These are phyloP conservation scores for Agrotis puta DNA, from an alignment of 2,888 invertebrate species.

Conservation along the genomic window DNA sequence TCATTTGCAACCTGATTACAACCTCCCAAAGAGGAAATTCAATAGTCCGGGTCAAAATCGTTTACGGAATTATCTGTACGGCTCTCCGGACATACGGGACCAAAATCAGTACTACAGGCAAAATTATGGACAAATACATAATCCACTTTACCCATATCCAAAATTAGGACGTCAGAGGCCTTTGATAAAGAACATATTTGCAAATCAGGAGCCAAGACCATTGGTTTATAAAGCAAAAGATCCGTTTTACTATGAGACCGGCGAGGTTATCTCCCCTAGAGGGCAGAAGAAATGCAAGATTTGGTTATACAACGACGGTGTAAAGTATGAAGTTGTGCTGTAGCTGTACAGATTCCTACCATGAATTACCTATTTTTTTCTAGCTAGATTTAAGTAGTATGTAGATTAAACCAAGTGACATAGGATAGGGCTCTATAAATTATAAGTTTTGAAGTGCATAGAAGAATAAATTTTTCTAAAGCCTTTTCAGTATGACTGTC, in stretches of 20 bases:
- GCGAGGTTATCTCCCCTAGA: constrained; percentile 68
- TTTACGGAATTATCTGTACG: constrained; percentile 28
- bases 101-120: constrained; percentile 9
- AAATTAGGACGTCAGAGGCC: constrained; percentile 52
- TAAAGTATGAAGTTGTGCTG: constrained; percentile 80
- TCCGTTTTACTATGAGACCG: constrained; percentile 73
- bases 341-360: constrained; percentile 43
- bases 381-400: background rate
- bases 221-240: constrained; percentile 44
- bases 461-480: background rate
- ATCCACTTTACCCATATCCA: constrained; percentile 38
- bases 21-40: constrained; percentile 34
- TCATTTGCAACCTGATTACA: constrained; percentile 33
- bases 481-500: too few relatives aligned
- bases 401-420: constrained; percentile 19
- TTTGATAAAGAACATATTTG: constrained; percentile 45
- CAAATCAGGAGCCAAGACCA: constrained; percentile 51
- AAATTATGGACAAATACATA: constrained; percentile 16
- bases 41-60: constrained; percentile 40
- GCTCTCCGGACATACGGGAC: constrained; percentile 13
- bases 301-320: constrained; percentile 82
- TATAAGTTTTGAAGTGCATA: background rate
- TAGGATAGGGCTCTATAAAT: background rate
- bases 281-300: constrained; percentile 77
- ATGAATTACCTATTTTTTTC: constrained; percentile 30